Base-by-base conservation (phyloP, 2,888 invertebrate genomes). In the Agonopterix heracliana region DNA sequence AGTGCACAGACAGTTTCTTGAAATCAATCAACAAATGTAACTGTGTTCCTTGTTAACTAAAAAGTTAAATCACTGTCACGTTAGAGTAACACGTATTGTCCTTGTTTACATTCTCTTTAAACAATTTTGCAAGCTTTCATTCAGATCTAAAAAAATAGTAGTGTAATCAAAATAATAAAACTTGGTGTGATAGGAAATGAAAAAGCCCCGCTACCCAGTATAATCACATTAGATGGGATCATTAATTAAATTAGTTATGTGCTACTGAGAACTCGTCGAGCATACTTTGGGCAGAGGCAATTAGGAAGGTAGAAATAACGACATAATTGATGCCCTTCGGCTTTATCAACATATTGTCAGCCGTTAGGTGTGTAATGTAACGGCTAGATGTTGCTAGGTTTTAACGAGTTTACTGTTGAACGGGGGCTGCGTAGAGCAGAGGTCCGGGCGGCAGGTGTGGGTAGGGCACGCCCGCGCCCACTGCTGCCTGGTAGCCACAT, bases 401-500 rank as follows among this genome's bases (percentile, higher is more conserved):
- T 26, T 26, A 26, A n/a, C 38, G 38, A 1, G 35, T 73, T 91
- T 93, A 94, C 90, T 94, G 94, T 76, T 94, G 94, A 49, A 94
- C 94, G 44, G 93, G 91, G 36, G 93, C 77, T 77, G 93, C 68
- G 84, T 91, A 85, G 78, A 93, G 74, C 60, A 89, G 71, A 4
- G 87, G 85, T 49, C 86, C 69, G 76, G 91, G 81, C 65, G 92
- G 75, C 76, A 90, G 64, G 75, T 93, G 93, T 8, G 92, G 90
- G 72, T 93, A 90, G 10, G 93, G 90, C 45, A 87, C 86, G 50
- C 83, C 65, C 74, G 90, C 74, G 85, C 91, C 86, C 81, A 93
- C 87, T 3, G 92, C 91, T 48, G 92, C 91, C 76, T 92, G 93
- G 76, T 93, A 93, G 48, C 92, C 91, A 71, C 92, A 93, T 1